Conservation (phyloP, 2,113 vertebrate species). For the Setophaga petechia region DNA sequence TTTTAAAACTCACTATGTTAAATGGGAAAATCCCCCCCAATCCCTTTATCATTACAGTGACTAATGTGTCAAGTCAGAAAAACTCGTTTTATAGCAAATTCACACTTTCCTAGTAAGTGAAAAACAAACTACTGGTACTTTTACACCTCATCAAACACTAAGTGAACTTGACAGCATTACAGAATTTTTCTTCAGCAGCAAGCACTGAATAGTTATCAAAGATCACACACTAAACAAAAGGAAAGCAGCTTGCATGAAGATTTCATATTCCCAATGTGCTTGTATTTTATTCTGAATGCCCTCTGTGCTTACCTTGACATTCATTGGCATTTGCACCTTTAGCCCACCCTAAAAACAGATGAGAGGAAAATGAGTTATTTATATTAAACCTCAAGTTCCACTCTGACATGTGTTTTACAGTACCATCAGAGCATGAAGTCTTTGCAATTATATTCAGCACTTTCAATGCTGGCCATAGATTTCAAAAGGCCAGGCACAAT, state of each 20-base stretch:
- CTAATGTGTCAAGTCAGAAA: neutral
- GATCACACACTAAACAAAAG: neutral
- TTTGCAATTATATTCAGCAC: neutral
- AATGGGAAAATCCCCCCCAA: neutral
- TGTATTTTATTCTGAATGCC: neutral
- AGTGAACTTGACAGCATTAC: neutral
- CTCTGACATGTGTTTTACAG: neutral
- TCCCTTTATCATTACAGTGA: neutral
- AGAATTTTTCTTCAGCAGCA: neutral
- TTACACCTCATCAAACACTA: neutral
- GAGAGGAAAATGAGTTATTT: neutral
- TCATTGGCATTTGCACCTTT: constrained; percentile 82
- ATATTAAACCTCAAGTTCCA: neutral
- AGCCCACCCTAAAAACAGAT: constrained; percentile 75
- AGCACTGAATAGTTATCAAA: neutral
- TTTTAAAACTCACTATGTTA: neutral
- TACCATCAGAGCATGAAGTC: neutral
- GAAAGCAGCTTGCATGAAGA: neutral
- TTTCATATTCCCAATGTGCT: neutral
- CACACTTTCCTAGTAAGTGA: neutral
- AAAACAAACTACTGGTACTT: neutral
- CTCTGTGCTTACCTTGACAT: constrained; percentile 76
- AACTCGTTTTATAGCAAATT: neutral
- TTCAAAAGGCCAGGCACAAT: neutral
- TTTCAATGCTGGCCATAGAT: neutral